Base-by-base conservation (phyloP, 2,797 vertebrate species). In the Gymnopithys bicolor region DNA sequence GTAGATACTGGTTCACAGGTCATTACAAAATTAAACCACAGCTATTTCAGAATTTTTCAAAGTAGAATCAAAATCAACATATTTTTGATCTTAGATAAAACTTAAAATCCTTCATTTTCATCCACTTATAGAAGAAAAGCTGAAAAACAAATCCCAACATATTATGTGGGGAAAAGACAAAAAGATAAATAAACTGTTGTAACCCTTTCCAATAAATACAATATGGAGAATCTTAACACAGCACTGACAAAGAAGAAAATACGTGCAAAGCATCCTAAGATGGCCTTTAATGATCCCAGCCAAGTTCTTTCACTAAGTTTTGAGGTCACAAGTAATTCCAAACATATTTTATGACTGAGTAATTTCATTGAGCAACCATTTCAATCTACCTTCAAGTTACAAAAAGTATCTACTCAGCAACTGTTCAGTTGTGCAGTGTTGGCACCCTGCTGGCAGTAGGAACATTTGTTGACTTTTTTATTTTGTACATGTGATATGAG, bases 331-430 rank as follows among this genome's bases (percentile, higher is more conserved):
- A 78, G n/a, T 73, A 70, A 89, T 94, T 93, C 78, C 32, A 91
- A 5, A 58, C 1, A 13, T 84, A 93, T 63, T 93, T 89, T 64
- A 73, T 79, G 67, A 87, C 33, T 86, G 55, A 82, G 19, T 77
- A 91, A 92, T 92, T 95, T 95, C 77, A 93, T 23, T 68, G 37
- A 84, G 22, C 9, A 71, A 48, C 56, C 23, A n/a, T 83, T 95
- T 84, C 56, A 92, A 46, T 58, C 23, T 74, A 51, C 59, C 35
- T 94, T 73, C n/a, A 52, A 86, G 76, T 91, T 95, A 79, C 13
- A n/a, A 90, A 84, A 92, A 89, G 22, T 53, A 88, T 75, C 56
- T 89, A 51, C 51, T 91, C 87, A 84, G 70, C 89, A 93, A 76
- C 49, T 87, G 33, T n/a, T 81, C 74, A 83, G 3, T 71, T 88